Evolutionary conservation across 2,797 vertebrate genomes (phyloP).

Genomic region (Sorex maritimensis): DNA sequence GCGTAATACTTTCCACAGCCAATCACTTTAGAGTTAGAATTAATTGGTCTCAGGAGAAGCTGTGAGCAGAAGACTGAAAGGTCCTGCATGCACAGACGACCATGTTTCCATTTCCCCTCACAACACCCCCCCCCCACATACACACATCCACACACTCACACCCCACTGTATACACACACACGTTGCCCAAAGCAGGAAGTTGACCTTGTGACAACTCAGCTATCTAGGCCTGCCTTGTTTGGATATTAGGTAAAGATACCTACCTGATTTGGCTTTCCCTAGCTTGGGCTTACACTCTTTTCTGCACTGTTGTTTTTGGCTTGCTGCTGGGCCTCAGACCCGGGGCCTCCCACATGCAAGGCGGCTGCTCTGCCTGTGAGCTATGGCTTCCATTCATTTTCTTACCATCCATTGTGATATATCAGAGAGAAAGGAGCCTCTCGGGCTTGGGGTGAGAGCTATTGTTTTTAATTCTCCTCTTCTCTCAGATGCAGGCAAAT

Average conservation of each 20-base stretch:
- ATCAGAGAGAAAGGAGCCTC: neutral
- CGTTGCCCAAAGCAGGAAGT: neutral
- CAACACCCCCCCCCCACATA: no score
- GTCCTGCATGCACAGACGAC: neutral
- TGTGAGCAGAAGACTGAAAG: slow-evolving; percentile 21
- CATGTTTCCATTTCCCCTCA: neutral
- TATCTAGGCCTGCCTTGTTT: neutral
- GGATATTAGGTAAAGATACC: no score
- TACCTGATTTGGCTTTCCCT: neutral
- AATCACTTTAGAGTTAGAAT: slow-evolving; percentile 12
- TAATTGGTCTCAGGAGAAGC: slow-evolving; percentile 60
- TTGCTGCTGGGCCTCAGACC: no score
- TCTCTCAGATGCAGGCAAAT: neutral
- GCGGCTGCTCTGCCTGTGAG: no score
- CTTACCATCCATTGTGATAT: neutral
- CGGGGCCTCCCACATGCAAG: no score
- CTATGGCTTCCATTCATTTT: neutral
- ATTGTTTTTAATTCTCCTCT: neutral
- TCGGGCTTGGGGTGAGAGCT: slow-evolving; percentile 1
- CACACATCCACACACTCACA: no score
- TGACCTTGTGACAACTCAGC: neutral
- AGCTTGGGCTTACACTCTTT: neutral
- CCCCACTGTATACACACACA: no score
- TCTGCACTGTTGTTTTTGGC: no score
- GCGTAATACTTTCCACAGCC: neutral